Evolutionary conservation across 2,797 vertebrate genomes (phyloP), one percentile per base, ranked within the genome.

Genomic region (Capromys pilorides): DNA sequence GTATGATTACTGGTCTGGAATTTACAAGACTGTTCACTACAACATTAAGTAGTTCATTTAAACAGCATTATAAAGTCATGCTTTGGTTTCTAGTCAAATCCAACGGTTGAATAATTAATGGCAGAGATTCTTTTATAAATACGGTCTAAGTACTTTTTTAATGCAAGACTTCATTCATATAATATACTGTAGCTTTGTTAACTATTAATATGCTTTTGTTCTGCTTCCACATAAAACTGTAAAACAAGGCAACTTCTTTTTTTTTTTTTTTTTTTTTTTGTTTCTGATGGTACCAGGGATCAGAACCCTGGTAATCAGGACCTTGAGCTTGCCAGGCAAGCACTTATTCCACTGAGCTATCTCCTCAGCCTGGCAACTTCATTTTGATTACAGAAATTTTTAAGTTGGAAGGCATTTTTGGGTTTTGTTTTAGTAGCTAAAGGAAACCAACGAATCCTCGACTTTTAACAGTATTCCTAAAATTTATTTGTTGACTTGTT

Each of bases 41-140:
- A 97, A 88, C 96, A 21, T 96, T 85, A 97, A 98, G 94, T 91
- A 97, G 96, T 98, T 97, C 95, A 93, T 97, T 96, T 97, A 81
- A 98, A 97, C 94, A 88, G 94, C 90, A 91, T 95, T 89, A 87
- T 93, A 96, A 95, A 97, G 88, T 97, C 92, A 95, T 94, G 86
- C 90, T 93, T 88, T 95, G 92, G 95, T 95, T 96, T 95, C 93
- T 97, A 94, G 97, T 97, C 97, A 97, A 64, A 97, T 97, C 14
- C 95, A 96, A 98, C 97, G 96, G 95, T 77, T 97, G 41, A 0
- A 96, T 97, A 97, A 69, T 97, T 98, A 97, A 97, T 79, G 66
- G 36, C 61, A 61, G 2, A n/a, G 62, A 79, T 93, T 94, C 95
- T 96, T 97, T 97, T 96, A 91, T 97, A 96, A 82, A 89, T 93